Evolutionary conservation across 1,140 invertebrate genomes (phyloP).

Genomic region (Nylanderia fulva): DNA sequence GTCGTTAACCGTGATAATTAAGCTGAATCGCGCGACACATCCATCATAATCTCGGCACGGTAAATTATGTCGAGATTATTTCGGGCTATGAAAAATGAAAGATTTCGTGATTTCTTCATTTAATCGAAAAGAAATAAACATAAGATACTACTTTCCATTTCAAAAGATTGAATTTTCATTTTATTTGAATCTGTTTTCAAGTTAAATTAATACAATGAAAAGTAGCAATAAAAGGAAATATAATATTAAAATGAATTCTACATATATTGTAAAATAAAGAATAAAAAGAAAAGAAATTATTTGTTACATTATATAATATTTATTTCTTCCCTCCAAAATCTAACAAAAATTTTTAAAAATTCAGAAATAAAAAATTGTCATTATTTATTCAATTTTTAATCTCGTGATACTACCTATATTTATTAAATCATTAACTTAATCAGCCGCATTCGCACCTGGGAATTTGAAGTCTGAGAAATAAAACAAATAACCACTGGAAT

Average conservation of each 20-base stretch:
- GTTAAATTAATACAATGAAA: neutral
- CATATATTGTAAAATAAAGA: neutral
- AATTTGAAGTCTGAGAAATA: conserved; percentile 14
- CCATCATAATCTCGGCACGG: neutral
- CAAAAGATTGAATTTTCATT: neutral
- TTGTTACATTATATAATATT: neutral
- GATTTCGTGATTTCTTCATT: neutral
- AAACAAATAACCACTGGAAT: conserved; percentile 14
- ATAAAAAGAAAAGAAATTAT: neutral
- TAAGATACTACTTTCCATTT: conserved; percentile 4
- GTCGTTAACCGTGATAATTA: conserved; percentile 58
- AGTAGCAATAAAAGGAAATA: neutral
- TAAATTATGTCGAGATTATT: conserved; percentile 60
- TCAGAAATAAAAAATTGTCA: neutral
- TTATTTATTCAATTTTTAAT: neutral
- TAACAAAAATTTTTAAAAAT: neutral
- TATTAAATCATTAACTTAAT: conserved; percentile 1
- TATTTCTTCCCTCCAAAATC: neutral
- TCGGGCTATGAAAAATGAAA: neutral
- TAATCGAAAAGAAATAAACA: neutral
- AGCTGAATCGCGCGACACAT: conserved; percentile 23
- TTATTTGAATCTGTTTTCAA: neutral
- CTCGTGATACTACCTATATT: neutral
- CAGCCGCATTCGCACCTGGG: neutral
- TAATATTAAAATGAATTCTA: neutral